These are phyloP conservation scores for Luidia sarsii DNA, from an alignment of 53 echinoderm and acorn worm species.

Conservation along the genomic window DNA sequence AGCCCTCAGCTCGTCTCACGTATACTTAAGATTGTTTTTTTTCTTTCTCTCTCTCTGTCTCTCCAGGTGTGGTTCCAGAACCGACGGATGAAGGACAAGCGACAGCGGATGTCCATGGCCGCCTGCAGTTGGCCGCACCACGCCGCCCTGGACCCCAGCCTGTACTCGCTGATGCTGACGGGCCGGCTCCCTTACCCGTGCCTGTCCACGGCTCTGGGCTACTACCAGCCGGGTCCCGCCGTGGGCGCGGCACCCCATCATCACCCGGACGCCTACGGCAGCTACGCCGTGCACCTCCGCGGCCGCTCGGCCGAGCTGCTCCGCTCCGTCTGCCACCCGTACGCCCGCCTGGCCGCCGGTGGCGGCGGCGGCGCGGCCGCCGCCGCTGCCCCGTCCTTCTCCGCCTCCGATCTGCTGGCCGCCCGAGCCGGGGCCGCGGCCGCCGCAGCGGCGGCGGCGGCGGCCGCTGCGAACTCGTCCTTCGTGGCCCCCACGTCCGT, in stretches of 20 bases:
- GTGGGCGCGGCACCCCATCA: slow-evolving; percentile 61
- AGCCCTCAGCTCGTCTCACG: too few relatives aligned
- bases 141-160: slow-evolving; percentile 82
- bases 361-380: too few relatives aligned
- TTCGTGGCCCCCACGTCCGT: slow-evolving; percentile 40
- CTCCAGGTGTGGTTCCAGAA: slow-evolving; percentile 99
- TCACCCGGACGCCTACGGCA: slow-evolving; percentile 61
- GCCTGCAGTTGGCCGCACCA: slow-evolving; percentile 97
- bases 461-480: slow-evolving; percentile 23
- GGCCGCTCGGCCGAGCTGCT: slow-evolving; percentile 79
- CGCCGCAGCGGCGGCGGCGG: not conserved
- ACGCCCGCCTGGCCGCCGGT: slow-evolving; percentile 50
- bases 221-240: slow-evolving; percentile 77
- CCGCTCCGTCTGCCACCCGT: slow-evolving; percentile 65
- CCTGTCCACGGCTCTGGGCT: slow-evolving; percentile 64
- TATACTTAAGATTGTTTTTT: too few relatives aligned
- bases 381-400: slow-evolving; percentile 9
- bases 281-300: slow-evolving; percentile 91
- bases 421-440: slow-evolving; percentile 7
- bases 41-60: too few relatives aligned
- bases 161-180: slow-evolving; percentile 86
- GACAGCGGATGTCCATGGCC: slow-evolving; percentile 94
- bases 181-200: slow-evolving; percentile 86
- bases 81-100: slow-evolving; percentile 96
- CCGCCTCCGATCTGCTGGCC: slow-evolving; percentile 46